Evolutionary conservation across 2,797 vertebrate genomes (phyloP).

Genomic region (Salmo trutta): DNA sequence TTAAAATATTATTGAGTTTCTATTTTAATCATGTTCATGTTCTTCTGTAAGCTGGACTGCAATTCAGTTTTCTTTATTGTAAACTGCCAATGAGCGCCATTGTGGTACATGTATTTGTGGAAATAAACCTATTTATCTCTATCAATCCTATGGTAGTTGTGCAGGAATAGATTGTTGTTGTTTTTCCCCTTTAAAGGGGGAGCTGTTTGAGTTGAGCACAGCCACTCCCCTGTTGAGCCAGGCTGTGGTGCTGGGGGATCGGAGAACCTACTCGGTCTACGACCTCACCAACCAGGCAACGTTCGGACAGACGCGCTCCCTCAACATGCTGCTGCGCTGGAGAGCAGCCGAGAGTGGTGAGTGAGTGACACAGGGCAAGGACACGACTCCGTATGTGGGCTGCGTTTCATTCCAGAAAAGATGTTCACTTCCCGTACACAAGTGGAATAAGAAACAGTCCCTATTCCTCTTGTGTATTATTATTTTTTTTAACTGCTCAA

Average conservation of each 20-base stretch:
- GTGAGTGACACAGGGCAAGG: slow-evolving; percentile 60
- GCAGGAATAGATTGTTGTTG: background rate
- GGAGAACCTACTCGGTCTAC: slow-evolving; percentile 87
- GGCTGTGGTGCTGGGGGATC: slow-evolving; percentile 86
- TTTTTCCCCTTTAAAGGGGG: slow-evolving; percentile 74
- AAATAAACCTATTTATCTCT: background rate
- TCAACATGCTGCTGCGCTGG: slow-evolving; percentile 92
- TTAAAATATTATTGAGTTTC: no score
- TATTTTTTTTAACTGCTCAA: no score
- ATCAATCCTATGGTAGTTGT: background rate
- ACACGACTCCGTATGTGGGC: background rate
- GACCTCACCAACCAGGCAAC: slow-evolving; percentile 83
- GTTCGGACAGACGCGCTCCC: slow-evolving; percentile 83
- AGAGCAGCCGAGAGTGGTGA: slow-evolving; percentile 82
- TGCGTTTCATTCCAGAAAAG: background rate
- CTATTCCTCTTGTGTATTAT: no score
- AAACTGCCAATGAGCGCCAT: no score
- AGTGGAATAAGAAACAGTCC: no score
- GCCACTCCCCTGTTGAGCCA: slow-evolving; percentile 75
- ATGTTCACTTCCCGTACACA: no score
- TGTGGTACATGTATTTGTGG: no score
- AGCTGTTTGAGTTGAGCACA: slow-evolving; percentile 87
- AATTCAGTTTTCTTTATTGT: no score
- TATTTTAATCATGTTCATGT: no score
- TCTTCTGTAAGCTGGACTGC: no score